These are phyloP conservation scores for Rhizomys pruinosus DNA, from an alignment of 2,113 vertebrate species.

Conservation along the genomic window DNA sequence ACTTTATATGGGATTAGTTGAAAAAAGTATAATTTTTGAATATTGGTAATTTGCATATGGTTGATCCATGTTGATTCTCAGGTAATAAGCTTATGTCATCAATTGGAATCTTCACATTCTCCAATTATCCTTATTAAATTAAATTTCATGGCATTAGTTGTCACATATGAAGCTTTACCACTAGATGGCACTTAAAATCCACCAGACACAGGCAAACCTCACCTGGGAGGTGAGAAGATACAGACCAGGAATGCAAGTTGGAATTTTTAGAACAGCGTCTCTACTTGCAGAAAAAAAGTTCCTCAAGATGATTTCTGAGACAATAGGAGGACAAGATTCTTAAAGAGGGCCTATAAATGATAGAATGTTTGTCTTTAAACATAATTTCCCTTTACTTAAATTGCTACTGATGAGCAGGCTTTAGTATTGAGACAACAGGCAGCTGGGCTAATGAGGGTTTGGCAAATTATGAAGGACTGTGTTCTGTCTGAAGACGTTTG, in stretches of 20 bases:
- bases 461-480: neutral
- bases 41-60: conserved; percentile 5
- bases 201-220: neutral
- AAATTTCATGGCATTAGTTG: conserved; percentile 28
- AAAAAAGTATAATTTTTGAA: neutral
- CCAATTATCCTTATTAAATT: neutral
- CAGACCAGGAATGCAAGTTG: neutral
- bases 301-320: conserved; percentile 46
- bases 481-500: conserved; percentile 35
- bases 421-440: conserved; percentile 52
- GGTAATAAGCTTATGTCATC: neutral
- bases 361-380: neutral
- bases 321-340: conserved; percentile 36
- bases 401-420: neutral
- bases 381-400: conserved; percentile 34
- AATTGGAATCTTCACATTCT: neutral
- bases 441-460: neutral
- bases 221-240: conserved; percentile 13
- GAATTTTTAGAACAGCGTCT: conserved; percentile 44
- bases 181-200: conserved; percentile 82
- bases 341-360: conserved; percentile 10
- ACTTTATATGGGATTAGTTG: neutral
- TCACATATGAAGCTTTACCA: conserved; percentile 48
- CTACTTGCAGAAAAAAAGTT: conserved; percentile 55
- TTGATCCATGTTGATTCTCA: neutral